Evolutionary conservation across 2,888 invertebrate species (phyloP).

Genomic region (Bugula neritina): DNA sequence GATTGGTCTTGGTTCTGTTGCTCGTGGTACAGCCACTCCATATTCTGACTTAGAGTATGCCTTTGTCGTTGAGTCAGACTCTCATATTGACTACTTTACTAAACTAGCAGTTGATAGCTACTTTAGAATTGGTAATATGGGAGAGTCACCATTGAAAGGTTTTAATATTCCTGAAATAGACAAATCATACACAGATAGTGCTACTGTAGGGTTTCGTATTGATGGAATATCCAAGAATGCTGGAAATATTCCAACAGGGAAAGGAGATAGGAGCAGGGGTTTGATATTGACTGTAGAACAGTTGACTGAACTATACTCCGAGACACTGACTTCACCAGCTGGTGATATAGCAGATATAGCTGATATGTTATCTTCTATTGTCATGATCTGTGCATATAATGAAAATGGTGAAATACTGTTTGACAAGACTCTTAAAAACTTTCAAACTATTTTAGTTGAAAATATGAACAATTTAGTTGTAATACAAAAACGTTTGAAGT

Average conservation of each 20-base stretch:
- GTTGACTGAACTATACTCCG: not conserved
- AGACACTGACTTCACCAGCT: not conserved
- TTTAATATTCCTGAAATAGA: not conserved
- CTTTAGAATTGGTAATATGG: not conserved
- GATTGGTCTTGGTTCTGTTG: not conserved
- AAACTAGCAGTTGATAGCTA: not conserved
- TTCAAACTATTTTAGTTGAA: no score
- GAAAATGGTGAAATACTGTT: not conserved
- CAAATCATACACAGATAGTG: not conserved
- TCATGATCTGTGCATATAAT: not conserved
- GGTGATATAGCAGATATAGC: not conserved
- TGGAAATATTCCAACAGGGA: not conserved
- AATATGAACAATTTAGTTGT: no score
- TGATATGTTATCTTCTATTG: not conserved
- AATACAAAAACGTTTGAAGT: not conserved
- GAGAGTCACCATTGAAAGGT: not conserved
- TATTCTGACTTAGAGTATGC: not conserved
- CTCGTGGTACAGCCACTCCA: not conserved
- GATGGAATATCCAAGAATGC: not conserved
- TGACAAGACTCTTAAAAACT: not conserved
- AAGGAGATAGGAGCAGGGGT: not conserved
- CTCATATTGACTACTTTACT: not conserved
- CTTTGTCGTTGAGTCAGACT: not conserved
- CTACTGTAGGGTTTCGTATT: not conserved
- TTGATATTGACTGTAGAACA: not conserved